phyloP scores from a whole-genome alignment of 2,113 vertebrate genomes.

The Otolemur garnettii region DNA sequence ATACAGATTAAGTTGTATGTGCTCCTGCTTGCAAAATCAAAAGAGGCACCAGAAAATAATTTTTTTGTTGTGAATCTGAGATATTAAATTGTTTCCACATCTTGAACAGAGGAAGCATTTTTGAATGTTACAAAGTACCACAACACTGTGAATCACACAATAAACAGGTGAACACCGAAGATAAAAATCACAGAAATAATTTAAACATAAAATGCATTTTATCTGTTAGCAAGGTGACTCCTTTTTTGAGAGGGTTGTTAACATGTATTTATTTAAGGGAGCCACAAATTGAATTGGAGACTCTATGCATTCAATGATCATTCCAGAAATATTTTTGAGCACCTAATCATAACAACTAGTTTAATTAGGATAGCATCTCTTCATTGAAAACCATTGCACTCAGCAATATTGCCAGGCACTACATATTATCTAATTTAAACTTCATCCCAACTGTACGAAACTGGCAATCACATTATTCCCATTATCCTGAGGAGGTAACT shows the following conservation, averaged over 20 bases:
- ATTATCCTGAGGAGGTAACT: neutral
- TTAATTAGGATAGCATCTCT: neutral
- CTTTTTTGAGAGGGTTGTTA: neutral
- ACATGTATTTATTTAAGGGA: neutral
- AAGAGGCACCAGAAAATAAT: neutral
- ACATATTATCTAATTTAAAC: neutral
- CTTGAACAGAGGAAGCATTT: neutral
- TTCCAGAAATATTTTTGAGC: neutral
- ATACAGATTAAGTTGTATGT: neutral
- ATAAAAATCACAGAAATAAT: neutral
- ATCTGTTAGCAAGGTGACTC: neutral
- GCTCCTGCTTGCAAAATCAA: neutral
- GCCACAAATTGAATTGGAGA: neutral
- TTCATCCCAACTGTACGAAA: accelerated
- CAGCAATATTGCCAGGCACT: neutral
- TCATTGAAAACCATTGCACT: neutral
- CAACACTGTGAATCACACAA: neutral
- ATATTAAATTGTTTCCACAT: neutral
- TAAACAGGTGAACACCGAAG: neutral
- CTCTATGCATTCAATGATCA: neutral
- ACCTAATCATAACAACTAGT: neutral
- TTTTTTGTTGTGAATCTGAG: neutral
- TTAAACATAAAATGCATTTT: neutral
- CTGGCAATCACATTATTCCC: no score
- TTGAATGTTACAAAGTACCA: neutral